Evolutionary conservation across 2,113 vertebrate genomes (phyloP).

Genomic region (Tinamus guttatus): DNA sequence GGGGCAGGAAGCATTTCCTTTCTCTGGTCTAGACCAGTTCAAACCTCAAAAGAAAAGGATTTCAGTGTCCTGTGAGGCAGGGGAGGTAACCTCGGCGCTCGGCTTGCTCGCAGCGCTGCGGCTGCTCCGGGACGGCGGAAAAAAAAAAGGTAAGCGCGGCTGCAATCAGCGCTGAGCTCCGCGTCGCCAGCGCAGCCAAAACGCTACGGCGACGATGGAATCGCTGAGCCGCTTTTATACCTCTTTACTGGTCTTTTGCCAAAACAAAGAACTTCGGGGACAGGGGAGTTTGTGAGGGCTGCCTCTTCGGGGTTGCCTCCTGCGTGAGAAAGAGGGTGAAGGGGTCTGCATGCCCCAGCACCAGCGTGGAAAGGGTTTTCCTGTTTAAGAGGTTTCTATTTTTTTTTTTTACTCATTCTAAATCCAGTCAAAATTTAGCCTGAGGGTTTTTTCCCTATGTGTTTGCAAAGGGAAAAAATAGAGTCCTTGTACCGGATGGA

Average conservation of each 20-base stretch:
- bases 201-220: background rate
- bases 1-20: background rate
- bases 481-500: background rate
- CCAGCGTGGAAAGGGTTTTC: background rate
- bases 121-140: background rate
- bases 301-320: background rate
- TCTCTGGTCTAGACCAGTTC: conserved; percentile 10
- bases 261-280: background rate
- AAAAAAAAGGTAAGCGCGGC: background rate
- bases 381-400: background rate
- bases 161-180: too few relatives aligned
- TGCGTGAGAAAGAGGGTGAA: background rate
- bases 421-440: background rate
- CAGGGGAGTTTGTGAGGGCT: background rate
- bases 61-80: background rate
- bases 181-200: background rate
- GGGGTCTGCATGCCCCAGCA: background rate
- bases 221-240: fast-evolving
- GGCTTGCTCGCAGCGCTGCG: background rate
- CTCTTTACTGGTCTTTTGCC: background rate
- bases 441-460: background rate
- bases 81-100: background rate
- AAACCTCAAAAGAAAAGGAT: background rate
- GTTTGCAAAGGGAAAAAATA: background rate
- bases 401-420: background rate